phyloP scores from a whole-genome alignment of 2,797 vertebrate species.

The Gymnocypris eckloni region DNA sequence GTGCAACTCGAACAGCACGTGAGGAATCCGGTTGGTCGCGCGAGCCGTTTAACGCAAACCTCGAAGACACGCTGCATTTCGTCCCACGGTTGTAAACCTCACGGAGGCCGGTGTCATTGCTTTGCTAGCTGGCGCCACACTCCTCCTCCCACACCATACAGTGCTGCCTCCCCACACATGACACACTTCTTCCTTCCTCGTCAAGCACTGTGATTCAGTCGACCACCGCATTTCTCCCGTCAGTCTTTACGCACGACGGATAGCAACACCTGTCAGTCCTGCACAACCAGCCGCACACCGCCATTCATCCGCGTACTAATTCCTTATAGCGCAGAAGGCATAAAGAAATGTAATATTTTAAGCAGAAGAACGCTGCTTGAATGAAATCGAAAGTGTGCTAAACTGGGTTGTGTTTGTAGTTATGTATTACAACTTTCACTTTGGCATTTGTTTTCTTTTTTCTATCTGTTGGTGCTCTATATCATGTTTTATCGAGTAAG shows the following conservation, averaged over 20 bases:
- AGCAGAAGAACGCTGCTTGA: background rate
- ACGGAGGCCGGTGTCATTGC: conserved; percentile 36
- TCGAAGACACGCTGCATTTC: background rate
- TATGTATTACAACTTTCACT: background rate
- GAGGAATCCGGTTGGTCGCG: background rate
- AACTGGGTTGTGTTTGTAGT: background rate
- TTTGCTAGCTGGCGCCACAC: background rate
- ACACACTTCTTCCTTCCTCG: conserved; percentile 47
- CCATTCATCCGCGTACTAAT: background rate
- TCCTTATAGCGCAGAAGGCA: background rate
- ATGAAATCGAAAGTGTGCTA: conserved; percentile 23
- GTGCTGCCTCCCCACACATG: conserved; percentile 26
- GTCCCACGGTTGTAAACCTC: background rate
- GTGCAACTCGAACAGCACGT: background rate
- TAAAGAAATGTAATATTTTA: background rate
- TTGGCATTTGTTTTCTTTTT: background rate
- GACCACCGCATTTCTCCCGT: conserved; percentile 10
- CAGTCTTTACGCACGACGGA: background rate
- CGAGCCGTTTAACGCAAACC: background rate
- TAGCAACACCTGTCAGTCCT: conserved; percentile 19
- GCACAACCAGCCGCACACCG: background rate
- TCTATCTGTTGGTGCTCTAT: background rate
- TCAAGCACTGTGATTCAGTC: conserved; percentile 21
- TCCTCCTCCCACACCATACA: conserved; percentile 31
- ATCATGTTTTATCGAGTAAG: background rate